Percentiles rank a stretch among this genome's conserved stretches.
Conservation (phyloP, 2,797 vertebrate genomes). For the Xenentodon cancila region DNA sequence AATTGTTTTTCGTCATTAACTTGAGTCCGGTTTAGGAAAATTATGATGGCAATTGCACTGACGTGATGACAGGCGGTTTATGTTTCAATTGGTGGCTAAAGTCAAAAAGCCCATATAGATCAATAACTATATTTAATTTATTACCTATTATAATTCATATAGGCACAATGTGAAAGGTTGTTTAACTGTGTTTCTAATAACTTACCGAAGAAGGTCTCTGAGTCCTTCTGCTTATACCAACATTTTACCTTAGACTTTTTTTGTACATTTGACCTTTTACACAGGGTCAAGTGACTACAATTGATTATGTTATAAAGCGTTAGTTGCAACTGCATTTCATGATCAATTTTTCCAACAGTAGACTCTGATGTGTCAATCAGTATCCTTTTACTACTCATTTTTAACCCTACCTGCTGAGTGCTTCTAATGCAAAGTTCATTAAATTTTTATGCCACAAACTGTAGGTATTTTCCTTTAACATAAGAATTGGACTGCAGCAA, state of each 20-base stretch:
- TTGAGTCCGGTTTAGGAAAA: too few relatives aligned
- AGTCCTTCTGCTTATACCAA: too few relatives aligned
- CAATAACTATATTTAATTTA: too few relatives aligned
- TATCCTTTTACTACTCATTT: not conserved
- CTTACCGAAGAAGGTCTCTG: too few relatives aligned
- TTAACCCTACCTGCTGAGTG: not conserved
- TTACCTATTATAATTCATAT: too few relatives aligned
- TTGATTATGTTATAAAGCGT: not conserved
- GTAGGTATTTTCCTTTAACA: not conserved
- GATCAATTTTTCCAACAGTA: not conserved
- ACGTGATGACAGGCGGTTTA: too few relatives aligned
- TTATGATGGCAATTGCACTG: too few relatives aligned
- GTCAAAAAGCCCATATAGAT: too few relatives aligned
- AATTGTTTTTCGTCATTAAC: too few relatives aligned
- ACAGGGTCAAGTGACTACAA: not conserved
- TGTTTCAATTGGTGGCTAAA: too few relatives aligned
- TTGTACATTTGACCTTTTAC: not conserved
- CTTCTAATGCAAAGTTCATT: constrained; percentile 1
- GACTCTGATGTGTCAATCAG: not conserved
- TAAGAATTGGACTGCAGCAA: not conserved
- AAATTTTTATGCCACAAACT: not conserved
- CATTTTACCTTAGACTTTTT: not conserved
- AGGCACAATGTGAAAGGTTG: too few relatives aligned
- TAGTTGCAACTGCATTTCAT: not conserved
- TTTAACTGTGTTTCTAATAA: too few relatives aligned